phyloP scores from a whole-genome alignment of 2,888 invertebrate genomes.

The Epinotia nisella region DNA sequence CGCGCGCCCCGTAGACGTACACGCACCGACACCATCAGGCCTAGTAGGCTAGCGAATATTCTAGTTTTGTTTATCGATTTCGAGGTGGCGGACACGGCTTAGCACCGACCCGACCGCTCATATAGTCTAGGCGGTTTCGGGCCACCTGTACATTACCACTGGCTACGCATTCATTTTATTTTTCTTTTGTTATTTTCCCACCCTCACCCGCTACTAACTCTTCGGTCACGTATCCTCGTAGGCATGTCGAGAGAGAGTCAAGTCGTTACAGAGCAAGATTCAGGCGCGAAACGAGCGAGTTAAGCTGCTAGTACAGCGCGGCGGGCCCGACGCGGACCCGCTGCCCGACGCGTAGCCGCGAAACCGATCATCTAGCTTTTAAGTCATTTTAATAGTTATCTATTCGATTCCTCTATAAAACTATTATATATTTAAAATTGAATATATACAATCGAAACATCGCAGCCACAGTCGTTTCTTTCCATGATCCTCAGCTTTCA shows the following conservation, averaged over 20 bases:
- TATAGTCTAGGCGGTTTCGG: constrained; percentile 48
- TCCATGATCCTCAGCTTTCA: constrained; percentile 64
- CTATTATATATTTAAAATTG: constrained; percentile 62
- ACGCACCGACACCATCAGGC: constrained; percentile 56
- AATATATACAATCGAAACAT: constrained; percentile 76
- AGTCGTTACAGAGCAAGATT: constrained; percentile 94
- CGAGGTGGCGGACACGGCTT: constrained; percentile 61
- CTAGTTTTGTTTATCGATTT: constrained; percentile 73
- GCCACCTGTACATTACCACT: constrained; percentile 66
- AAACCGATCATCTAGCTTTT: constrained; percentile 61
- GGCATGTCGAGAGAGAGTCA: constrained; percentile 94
- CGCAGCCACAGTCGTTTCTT: constrained; percentile 75
- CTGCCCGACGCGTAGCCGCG: constrained; percentile 86
- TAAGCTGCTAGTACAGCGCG: constrained; percentile 94
- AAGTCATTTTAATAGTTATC: constrained; percentile 68
- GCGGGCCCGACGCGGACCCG: constrained; percentile 92
- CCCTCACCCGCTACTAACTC: constrained; percentile 74
- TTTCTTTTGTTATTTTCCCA: constrained; percentile 78
- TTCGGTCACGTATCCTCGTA: constrained; percentile 82
- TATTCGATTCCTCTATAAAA: constrained; percentile 70
- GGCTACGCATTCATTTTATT: constrained; percentile 68
- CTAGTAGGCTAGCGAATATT: constrained; percentile 70
- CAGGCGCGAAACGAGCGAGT: constrained; percentile 94
- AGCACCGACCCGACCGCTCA: constrained; percentile 54
- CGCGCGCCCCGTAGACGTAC: constrained; percentile 42